Evolutionary conservation across 2,888 invertebrate species (phyloP).

Genomic region (Plagodis pulveraria): DNA sequence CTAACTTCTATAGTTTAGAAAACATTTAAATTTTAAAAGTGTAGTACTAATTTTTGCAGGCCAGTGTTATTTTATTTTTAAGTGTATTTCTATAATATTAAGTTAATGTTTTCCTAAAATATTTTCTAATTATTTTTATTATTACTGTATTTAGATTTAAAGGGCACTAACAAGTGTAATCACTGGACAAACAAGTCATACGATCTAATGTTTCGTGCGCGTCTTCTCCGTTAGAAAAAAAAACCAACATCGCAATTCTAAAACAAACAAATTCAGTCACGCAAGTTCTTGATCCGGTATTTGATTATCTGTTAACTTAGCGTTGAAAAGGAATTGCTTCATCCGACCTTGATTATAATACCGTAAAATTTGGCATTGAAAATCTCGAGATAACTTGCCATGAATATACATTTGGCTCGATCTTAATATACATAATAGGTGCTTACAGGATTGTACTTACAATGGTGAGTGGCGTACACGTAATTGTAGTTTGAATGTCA

Average conservation of each 20-base stretch:
- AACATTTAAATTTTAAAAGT: no score
- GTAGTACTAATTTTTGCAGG: no score
- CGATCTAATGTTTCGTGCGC: no score
- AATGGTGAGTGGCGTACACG: constrained; percentile 31
- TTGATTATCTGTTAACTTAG: constrained; percentile 21
- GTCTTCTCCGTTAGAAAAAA: no score
- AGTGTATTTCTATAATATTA: no score
- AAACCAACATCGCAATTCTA: neutral
- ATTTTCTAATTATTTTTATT: no score
- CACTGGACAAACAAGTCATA: no score
- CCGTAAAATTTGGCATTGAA: constrained; percentile 30
- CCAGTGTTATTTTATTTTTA: no score
- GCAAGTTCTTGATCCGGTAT: constrained; percentile 10
- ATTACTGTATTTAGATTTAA: no score
- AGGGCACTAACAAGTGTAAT: no score
- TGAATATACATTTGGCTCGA: constrained; percentile 22
- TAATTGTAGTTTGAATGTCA: constrained; percentile 42
- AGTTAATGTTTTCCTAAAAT: no score
- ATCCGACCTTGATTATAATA: constrained; percentile 21
- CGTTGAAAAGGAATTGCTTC: constrained; percentile 14
- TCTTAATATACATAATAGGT: constrained; percentile 21
- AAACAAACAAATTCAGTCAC: constrained; percentile 12
- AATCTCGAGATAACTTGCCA: constrained; percentile 18
- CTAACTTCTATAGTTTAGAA: no score
- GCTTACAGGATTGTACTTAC: constrained; percentile 17